Conservation (phyloP, 2,113 vertebrate genomes). For the Sebastes fasciatus region DNA sequence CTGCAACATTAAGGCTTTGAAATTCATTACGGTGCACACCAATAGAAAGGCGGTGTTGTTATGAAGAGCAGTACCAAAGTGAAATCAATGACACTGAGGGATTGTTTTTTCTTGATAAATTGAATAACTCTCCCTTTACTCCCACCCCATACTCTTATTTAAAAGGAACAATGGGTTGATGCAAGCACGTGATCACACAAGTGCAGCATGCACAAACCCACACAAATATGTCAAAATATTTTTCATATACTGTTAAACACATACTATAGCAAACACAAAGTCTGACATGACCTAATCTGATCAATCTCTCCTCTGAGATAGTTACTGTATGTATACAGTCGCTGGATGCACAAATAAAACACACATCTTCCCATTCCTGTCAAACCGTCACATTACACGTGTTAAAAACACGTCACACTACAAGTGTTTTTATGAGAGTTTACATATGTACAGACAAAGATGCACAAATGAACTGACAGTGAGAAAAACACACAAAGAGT, state of each 20-base stretch:
- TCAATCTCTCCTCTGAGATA: background rate
- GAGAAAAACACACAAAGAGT: background rate
- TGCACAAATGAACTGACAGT: background rate
- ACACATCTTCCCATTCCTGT: background rate
- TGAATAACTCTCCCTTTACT: constrained; percentile 1
- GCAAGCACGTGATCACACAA: background rate
- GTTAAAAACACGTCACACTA: background rate
- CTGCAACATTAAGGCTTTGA: constrained; percentile 34
- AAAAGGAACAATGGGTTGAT: constrained; percentile 12
- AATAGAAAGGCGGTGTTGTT: constrained; percentile 37
- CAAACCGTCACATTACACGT: background rate
- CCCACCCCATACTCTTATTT: background rate
- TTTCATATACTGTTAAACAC: background rate
- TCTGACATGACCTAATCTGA: background rate
- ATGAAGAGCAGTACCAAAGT: constrained; percentile 36
- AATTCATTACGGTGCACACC: constrained; percentile 21
- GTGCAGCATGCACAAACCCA: background rate
- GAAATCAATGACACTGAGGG: constrained; percentile 43
- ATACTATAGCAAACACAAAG: background rate
- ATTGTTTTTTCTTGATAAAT: constrained; percentile 26
- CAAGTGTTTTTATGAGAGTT: background rate
- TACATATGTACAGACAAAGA: background rate
- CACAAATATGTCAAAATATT: background rate
- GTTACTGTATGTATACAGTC: background rate
- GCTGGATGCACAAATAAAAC: background rate